Evolutionary conservation across 2,113 vertebrate species (phyloP), one percentile per base, ranked within the genome.

Genomic region (Phylloscopus trochiloides): DNA sequence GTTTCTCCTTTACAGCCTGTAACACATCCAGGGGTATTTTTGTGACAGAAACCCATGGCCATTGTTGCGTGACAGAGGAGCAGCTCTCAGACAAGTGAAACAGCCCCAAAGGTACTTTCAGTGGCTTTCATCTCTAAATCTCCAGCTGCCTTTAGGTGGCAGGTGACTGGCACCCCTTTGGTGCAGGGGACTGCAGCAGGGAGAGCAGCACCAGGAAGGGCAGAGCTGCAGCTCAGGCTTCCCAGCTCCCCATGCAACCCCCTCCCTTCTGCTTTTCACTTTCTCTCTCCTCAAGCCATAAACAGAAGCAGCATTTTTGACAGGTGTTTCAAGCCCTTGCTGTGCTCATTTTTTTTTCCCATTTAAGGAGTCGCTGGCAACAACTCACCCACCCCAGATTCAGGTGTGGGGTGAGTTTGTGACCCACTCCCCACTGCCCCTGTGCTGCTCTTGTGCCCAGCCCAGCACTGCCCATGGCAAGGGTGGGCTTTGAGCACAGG

Each of bases 241-340:
- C 59, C 43, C 86, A 52, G 38, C 74, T 77, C 73, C 31, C 72
- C 17, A 8, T 12, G 32, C 70, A 38, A 4, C 22, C 66, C 43
- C 52, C 73, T 92, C 81, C 81, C 8, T 0, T 47, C 77, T 59
- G 38, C 72, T 79, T 76, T 66, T 68, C 50, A 7, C 51, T 59
- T 45, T 63, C 73, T 43, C 57, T 14, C 4, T 55, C 81, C 81
- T 72, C 63, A n/a, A 87, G 42, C 25, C 94, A 66, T 8, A 91
- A 89, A 95, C 65, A 88, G 87, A 77, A 68, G 40, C 3, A 20
- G 43, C 18, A 6, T 74, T 87, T 94, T 14, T 94, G 92, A 95
- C 92, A 94, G 85, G 78, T 74, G 26, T 91, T 91, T 95, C 74
- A 80, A 91, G 48, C 91, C 80, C 73, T 77, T 29, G 38, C 81